Base-by-base conservation (phyloP, 1,140 invertebrate genomes). In the Zeugodacus cucurbitae region DNA sequence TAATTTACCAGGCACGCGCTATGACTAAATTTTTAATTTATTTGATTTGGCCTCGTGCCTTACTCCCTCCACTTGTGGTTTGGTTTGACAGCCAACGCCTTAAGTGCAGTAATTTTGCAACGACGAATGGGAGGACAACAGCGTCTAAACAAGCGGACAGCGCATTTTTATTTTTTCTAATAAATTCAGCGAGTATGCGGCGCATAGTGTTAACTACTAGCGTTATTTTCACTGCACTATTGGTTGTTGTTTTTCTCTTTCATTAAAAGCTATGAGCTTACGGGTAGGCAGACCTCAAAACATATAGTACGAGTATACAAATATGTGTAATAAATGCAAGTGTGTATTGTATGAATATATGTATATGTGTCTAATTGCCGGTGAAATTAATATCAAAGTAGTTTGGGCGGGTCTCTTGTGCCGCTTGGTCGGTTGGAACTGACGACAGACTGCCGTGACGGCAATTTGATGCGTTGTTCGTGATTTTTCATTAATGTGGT, bases 11-110 rank as follows among this genome's bases (percentile, higher is more conserved):
- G n/a, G 26, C 74, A 82, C 37, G 74, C 74, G 74, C 74, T 44
- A 82, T 82, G 41, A 82, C n/a, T 82, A 82, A 78, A 82, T 82
- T 48, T 82, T 82, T 82, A 82, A 82, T 54, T 82, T 82, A 82
- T 54, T 82, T 82, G 41, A 17, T 48, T 54, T 54, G 37, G 8
- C 74, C n/a, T 54, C 74, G 41, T 48, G 74, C n/a, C 22, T 26
- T 41, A 82, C 74, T 26, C 74, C 74, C n/a, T 48, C 22, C 74
- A 48, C 4, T 20, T 10, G 20, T 14, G 34, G 58, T 14, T 62
- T 62, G 58, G 58, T 26, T 26, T 62, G 17, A 14, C 74, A 82
- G 41, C 20, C 74, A 48, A 82, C 70, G 70, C 70, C 70, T 74
- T 41, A 41, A 41, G n/a, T 44, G 70, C 70, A 74, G 34, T 41